Percentiles rank a stretch among this genome's conserved stretches.
Evolutionary conservation across 2,797 vertebrate genomes (phyloP).

Genomic region (Melanotaenia maccullochi): DNA sequence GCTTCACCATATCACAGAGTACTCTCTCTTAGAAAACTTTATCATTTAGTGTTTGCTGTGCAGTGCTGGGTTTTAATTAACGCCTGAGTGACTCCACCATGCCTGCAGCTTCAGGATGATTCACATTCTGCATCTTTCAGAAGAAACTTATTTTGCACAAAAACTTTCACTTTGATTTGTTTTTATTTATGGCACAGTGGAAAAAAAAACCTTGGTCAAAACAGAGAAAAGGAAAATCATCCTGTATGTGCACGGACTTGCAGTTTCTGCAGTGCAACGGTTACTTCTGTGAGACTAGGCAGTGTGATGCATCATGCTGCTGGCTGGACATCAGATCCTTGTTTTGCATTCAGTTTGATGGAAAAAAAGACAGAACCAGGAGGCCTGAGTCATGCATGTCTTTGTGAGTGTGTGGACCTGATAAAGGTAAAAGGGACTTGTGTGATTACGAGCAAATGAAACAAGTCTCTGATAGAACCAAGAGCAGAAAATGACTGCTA

Average conservation of each 20-base stretch:
- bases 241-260: neutral
- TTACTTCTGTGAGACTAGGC: no score
- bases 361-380: neutral
- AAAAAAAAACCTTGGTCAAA: neutral
- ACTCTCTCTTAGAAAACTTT: neutral
- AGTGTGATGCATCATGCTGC: no score
- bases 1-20: neutral
- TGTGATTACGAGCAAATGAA: conserved; percentile 42
- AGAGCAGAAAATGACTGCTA: neutral
- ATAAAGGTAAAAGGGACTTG: conserved; percentile 18
- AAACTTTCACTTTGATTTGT: no score
- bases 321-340: neutral
- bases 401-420: neutral
- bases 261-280: no score
- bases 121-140: neutral
- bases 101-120: conserved; percentile 2
- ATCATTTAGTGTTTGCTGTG: neutral
- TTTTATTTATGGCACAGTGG: neutral
- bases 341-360: neutral
- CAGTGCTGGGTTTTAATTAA: neutral
- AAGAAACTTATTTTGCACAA: neutral
- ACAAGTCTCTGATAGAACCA: conserved; percentile 20
- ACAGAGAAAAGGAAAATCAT: neutral
- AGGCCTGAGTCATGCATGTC: neutral
- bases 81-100: neutral